These are phyloP conservation scores for Nothoprocta pentlandii DNA, from an alignment of 2,113 vertebrate species.

Conservation along the genomic window DNA sequence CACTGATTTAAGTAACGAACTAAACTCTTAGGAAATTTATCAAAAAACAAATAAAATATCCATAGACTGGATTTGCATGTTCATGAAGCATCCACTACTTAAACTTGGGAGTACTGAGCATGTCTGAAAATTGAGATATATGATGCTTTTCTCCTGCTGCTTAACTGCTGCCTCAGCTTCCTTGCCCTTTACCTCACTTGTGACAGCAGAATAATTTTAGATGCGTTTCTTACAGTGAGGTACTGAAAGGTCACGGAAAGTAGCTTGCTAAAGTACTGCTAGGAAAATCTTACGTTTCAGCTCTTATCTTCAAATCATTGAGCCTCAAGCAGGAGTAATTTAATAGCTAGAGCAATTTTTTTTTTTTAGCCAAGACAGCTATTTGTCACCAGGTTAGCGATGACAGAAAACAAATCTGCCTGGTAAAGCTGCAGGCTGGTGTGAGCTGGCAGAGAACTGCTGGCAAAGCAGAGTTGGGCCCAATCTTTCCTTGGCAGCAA, in stretches of 20 bases:
- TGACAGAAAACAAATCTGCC: neutral
- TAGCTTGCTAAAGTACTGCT: neutral
- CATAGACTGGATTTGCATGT: constrained; percentile 14
- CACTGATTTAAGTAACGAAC: neutral
- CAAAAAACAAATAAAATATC: constrained; percentile 44
- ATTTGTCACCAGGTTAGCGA: neutral
- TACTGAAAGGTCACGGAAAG: neutral
- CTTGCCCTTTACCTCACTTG: neutral
- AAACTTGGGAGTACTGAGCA: neutral
- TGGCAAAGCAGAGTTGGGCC: neutral
- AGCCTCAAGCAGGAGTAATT: neutral
- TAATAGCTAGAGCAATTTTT: neutral
- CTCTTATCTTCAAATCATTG: neutral
- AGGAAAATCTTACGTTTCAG: neutral
- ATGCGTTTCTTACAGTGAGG: neutral
- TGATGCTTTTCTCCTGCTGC: neutral
- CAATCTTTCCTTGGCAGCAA: neutral
- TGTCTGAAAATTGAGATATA: constrained; percentile 6
- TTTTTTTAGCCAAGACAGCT: neutral
- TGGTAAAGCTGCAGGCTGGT: neutral
- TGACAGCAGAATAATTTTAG: neutral
- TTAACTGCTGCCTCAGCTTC: constrained; percentile 6
- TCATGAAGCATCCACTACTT: neutral
- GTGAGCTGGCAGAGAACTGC: neutral
- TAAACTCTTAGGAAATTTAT: constrained; percentile 11